Percentiles rank a stretch among this genome's conserved stretches.
These are phyloP conservation scores for Cylloceria caligata DNA, from an alignment of 2,888 invertebrate species.

Conservation along the genomic window DNA sequence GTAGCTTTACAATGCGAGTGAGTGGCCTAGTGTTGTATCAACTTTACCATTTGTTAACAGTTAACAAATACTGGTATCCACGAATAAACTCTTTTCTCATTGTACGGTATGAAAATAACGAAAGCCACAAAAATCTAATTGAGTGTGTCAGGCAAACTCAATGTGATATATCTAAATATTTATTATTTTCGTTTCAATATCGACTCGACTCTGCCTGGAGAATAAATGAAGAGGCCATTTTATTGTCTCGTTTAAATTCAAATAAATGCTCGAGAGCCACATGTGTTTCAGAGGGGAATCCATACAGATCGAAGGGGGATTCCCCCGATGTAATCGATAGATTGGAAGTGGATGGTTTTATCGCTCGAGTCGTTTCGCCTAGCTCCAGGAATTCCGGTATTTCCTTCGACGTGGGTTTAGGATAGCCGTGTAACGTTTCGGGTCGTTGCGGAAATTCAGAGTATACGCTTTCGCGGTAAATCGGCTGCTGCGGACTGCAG, in stretches of 20 bases:
- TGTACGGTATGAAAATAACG: no score
- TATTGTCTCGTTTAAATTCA: slow-evolving; percentile 3
- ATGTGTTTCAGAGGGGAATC: slow-evolving; percentile 17
- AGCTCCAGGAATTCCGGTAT: slow-evolving; percentile 30
- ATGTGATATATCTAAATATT: background rate
- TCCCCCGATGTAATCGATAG: slow-evolving; percentile 27
- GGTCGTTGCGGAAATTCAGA: slow-evolving; percentile 36
- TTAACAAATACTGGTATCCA: no score
- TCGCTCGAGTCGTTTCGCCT: slow-evolving; percentile 34
- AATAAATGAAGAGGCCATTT: background rate
- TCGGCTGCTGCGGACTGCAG: slow-evolving; percentile 16
- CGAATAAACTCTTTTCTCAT: no score
- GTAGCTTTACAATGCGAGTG: no score
- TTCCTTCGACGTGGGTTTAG: slow-evolving; percentile 11
- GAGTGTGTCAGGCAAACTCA: no score
- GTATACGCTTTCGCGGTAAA: slow-evolving; percentile 36
- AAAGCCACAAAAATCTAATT: no score
- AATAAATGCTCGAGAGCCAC: slow-evolving; percentile 3
- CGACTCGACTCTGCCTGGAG: background rate
- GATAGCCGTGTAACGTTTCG: slow-evolving; percentile 19
- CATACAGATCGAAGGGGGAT: background rate
- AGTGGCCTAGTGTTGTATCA: no score
- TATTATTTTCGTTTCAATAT: background rate
- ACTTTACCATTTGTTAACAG: no score
- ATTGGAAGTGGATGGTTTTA: slow-evolving; percentile 44